A percentile compares a stretch with the other conserved stretches of the same genome.
Conservation (phyloP, 2,113 vertebrate species). For the Corythornis cristatus region DNA sequence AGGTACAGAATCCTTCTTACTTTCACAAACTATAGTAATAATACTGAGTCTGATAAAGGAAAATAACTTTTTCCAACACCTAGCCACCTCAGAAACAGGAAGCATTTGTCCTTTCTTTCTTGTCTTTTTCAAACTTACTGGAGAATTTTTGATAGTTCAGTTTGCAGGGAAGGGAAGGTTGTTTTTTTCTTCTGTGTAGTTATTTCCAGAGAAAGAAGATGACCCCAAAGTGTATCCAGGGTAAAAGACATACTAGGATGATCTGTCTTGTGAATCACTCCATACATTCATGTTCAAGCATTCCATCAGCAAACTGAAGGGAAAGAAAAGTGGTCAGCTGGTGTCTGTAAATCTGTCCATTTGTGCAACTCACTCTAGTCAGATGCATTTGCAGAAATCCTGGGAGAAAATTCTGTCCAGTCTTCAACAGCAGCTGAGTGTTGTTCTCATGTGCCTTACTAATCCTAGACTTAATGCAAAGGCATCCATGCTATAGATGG, state of each 20-base stretch:
- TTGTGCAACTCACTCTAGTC: not conserved
- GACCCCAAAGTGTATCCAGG: not conserved
- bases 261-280: not conserved
- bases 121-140: not conserved
- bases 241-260: not conserved
- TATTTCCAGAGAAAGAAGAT: not conserved
- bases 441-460: not conserved
- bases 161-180: accelerated
- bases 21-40: not conserved
- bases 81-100: not conserved
- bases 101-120: not conserved
- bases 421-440: not conserved
- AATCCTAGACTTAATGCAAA: not conserved
- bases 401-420: not conserved
- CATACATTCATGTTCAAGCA: not conserved
- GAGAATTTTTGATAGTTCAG: not conserved
- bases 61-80: not conserved
- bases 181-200: not conserved
- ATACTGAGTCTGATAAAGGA: not conserved
- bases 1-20: not conserved
- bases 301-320: not conserved
- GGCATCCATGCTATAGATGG: not conserved
- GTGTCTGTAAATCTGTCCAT: not conserved
- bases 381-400: not conserved
- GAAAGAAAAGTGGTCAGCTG: not conserved